Evolutionary conservation across 2,888 invertebrate genomes (phyloP).

Genomic region (Synergus japonicus): DNA sequence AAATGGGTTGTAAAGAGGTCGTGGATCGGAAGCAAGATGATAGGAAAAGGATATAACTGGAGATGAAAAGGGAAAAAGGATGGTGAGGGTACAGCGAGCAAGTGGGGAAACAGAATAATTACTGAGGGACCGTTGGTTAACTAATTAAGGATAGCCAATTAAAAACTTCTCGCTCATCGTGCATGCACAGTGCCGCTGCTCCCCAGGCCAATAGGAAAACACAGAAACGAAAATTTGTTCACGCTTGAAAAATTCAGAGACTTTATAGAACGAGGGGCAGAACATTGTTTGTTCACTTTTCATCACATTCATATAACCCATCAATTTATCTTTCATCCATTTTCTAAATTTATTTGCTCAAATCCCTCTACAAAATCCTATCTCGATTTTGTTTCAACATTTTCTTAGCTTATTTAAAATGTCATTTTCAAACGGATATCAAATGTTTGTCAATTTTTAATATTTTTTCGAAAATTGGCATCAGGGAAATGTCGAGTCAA

Average conservation of each 20-base stretch:
- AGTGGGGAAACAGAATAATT: slow-evolving; percentile 74
- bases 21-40: slow-evolving; percentile 42
- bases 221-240: slow-evolving; percentile 41
- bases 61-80: slow-evolving; percentile 55
- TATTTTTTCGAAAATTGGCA: neutral
- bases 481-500: neutral
- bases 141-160: slow-evolving; percentile 77
- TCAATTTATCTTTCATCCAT: slow-evolving; percentile 39
- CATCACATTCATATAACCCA: slow-evolving; percentile 25
- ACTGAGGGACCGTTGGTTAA: slow-evolving; percentile 73
- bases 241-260: slow-evolving; percentile 38
- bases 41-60: slow-evolving; percentile 24
- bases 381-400: neutral
- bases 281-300: slow-evolving; percentile 48
- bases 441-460: neutral
- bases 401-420: too few relatives aligned
- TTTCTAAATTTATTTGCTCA: slow-evolving; percentile 30
- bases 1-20: slow-evolving; percentile 45
- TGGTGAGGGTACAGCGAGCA: slow-evolving; percentile 51
- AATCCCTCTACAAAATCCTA: neutral
- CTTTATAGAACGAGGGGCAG: slow-evolving; percentile 6
- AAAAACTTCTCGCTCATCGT: slow-evolving; percentile 74
- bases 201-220: slow-evolving; percentile 38
- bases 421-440: neutral
- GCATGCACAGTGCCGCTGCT: slow-evolving; percentile 43